These are phyloP conservation scores for Ephialtes manifestator DNA, from an alignment of 2,888 invertebrate genomes.

Conservation along the genomic window DNA sequence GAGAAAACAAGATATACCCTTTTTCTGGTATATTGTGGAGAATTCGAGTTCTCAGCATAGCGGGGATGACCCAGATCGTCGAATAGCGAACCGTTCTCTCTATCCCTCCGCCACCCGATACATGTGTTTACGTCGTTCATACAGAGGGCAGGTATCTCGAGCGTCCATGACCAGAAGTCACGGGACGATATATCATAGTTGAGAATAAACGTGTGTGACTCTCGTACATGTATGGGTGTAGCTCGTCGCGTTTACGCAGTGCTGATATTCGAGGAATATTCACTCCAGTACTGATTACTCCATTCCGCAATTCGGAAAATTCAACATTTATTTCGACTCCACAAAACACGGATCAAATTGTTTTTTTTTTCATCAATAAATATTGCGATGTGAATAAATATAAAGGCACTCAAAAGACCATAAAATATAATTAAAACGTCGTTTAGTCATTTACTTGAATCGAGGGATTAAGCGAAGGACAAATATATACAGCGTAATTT, in stretches of 20 bases:
- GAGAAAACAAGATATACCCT: conserved; percentile 1
- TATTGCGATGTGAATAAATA: too few relatives aligned
- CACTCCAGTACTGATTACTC: background rate
- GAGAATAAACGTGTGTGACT: conserved; percentile 12
- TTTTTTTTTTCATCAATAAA: too few relatives aligned
- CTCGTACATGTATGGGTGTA: background rate
- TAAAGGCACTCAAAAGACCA: too few relatives aligned
- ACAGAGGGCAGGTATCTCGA: conserved; percentile 36
- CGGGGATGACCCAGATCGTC: conserved; percentile 57
- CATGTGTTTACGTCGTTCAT: conserved; percentile 34
- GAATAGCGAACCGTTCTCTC: conserved; percentile 23
- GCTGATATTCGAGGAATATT: background rate
- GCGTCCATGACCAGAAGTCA: conserved; percentile 54
- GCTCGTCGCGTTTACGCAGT: background rate
- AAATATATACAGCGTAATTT: too few relatives aligned
- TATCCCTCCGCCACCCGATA: background rate
- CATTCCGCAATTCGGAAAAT: background rate
- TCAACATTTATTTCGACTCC: background rate
- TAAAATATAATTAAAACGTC: too few relatives aligned
- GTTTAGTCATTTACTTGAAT: too few relatives aligned
- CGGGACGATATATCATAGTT: conserved; percentile 39
- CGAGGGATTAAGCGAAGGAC: too few relatives aligned
- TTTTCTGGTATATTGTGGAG: conserved; percentile 10
- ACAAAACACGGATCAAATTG: too few relatives aligned
- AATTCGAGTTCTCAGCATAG: conserved; percentile 10